phyloP scores from a whole-genome alignment of 92 coral and sea anemone genomes.

The Chrysogorgia sp. region DNA sequence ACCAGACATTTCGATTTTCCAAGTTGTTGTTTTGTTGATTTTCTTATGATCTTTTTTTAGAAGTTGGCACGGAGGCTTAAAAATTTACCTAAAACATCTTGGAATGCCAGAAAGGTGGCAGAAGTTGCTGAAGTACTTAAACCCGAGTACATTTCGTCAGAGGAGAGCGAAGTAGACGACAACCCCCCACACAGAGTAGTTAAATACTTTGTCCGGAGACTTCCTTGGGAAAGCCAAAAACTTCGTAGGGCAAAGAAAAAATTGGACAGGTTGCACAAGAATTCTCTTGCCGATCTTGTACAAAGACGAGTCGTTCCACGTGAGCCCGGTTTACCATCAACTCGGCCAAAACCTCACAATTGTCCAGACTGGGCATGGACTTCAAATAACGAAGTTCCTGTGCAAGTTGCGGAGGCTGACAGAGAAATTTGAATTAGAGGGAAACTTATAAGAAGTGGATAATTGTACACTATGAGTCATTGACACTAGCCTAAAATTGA shows the following conservation, averaged over 20 bases:
- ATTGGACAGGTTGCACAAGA: conserved; percentile 30
- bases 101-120: conserved; percentile 23
- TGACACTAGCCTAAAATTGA: no score
- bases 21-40: no score
- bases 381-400: no score
- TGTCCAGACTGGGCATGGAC: conserved; percentile 33
- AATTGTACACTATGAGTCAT: no score
- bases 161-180: conserved; percentile 50
- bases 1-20: no score
- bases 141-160: conserved; percentile 37
- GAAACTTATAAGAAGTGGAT: no score
- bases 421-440: no score
- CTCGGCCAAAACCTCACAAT: neutral
- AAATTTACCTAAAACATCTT: neutral
- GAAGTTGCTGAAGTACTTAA: conserved; percentile 30
- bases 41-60: conserved; percentile 26
- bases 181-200: neutral
- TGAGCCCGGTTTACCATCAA: neutral
- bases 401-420: no score
- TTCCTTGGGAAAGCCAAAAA: conserved; percentile 64
- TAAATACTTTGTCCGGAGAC: conserved; percentile 44
- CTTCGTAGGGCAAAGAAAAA: conserved; percentile 33
- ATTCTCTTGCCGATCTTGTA: conserved; percentile 6
- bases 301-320: neutral
- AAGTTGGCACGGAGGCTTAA: conserved; percentile 31